Percentiles rank a stretch among this genome's conserved stretches.
Conservation (phyloP, 2,888 invertebrate genomes). For the Drosophila atripex region DNA sequence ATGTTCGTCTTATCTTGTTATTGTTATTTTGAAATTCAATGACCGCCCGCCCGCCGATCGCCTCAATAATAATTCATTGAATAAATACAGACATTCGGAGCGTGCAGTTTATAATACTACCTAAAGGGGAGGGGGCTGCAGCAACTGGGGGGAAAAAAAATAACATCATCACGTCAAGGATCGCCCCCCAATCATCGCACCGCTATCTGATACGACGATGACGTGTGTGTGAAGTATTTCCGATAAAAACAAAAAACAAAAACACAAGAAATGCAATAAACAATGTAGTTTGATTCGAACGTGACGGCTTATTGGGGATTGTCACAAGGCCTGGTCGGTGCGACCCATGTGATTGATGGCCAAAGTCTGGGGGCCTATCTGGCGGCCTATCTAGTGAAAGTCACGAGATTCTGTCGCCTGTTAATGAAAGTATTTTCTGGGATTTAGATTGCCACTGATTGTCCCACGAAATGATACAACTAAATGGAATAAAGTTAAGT, state of each 20-base stretch:
- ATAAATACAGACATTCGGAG: constrained; percentile 38
- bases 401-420: constrained; percentile 24
- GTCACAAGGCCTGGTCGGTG: constrained; percentile 38
- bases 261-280: constrained; percentile 35
- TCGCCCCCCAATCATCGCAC: constrained; percentile 22
- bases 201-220: constrained; percentile 23
- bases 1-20: constrained; percentile 43
- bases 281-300: constrained; percentile 43
- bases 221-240: constrained; percentile 34
- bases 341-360: constrained; percentile 35
- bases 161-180: constrained; percentile 35
- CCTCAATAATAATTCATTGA: constrained; percentile 48
- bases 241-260: constrained; percentile 25
- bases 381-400: constrained; percentile 36
- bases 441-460: constrained; percentile 3
- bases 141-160: no score
- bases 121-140: background rate
- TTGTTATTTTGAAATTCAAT: constrained; percentile 51
- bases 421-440: constrained; percentile 13
- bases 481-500: no score
- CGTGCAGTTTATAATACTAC: no score
- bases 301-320: constrained; percentile 43
- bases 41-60: constrained; percentile 38
- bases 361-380: constrained; percentile 39
- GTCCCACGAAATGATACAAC: no score